Evolutionary conservation across 2,797 vertebrate species (phyloP), one percentile per base, ranked within the genome.

Genomic region (Liasis olivaceus): DNA sequence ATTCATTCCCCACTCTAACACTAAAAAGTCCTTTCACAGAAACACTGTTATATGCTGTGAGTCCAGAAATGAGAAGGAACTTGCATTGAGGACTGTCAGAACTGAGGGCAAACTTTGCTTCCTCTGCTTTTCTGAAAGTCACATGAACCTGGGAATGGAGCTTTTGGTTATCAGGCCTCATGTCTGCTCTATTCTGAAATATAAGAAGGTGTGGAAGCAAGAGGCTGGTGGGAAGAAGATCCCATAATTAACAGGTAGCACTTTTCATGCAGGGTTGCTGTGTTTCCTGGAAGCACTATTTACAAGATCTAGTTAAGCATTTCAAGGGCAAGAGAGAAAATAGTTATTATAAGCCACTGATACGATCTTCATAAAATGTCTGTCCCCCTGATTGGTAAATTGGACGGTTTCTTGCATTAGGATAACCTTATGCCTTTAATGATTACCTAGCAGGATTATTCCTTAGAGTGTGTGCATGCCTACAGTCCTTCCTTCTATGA

Each of bases 371-470:
- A 20, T n/a, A 84, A 92, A 93, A 91, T 77, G 90, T 85, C 54
- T n/a, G 4, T 24, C 24, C 22, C 15, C 54, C 42, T 2, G 0
- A 94, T 94, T 95, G 94, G 91, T 91, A 95, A 93, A 95, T 91
- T 94, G 42, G 84, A 94, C 89, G 17, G 91, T 91, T 47, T 56
- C 94, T 64, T 95, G 94, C 89, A 91, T 92, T 87, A 93, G 93
- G 95, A 94, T 95, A 96, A 96, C 92, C 1, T 2, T 94, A 96
- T 94, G 92, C 89, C 95, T 96, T 96, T 94, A 95, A 94, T 95
- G 96, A 96, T 94, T 95, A 93, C 31, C 17, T 92, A 94, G 93
- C 95, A 91, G 95, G 94, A 96, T 96, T 94, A 94, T 96, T 85
- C 85, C 93, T 94, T 62, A 12, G 26, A n/a, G 1, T 47, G 31